phyloP scores from a whole-genome alignment of 2,113 vertebrate species.

The Arenaria interpres region DNA sequence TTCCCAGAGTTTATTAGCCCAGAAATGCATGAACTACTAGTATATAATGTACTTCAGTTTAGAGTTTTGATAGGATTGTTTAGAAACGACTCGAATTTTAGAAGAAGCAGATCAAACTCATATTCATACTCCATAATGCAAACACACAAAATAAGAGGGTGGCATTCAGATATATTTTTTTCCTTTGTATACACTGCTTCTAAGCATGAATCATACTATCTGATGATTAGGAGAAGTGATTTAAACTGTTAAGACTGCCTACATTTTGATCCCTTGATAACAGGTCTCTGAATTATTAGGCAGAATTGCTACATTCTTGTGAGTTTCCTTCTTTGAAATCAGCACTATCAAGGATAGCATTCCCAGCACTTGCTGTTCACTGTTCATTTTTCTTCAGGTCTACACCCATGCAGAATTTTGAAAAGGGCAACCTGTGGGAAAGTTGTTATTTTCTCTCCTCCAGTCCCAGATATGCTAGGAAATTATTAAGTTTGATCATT shows the following conservation, averaged over 20 bases:
- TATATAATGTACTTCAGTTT: not conserved
- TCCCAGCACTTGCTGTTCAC: not conserved
- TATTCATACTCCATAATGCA: not conserved
- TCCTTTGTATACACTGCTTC: not conserved
- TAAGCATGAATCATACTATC: not conserved
- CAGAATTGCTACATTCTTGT: not conserved
- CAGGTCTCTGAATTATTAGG: not conserved
- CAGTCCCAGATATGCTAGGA: not conserved
- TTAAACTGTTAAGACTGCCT: not conserved
- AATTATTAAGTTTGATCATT: constrained; percentile 35
- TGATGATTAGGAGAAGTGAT: not conserved
- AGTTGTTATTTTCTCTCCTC: constrained; percentile 21
- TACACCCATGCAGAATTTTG: not conserved
- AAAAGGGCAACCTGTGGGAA: constrained; percentile 14
- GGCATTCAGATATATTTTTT: not conserved
- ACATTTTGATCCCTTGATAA: constrained; percentile 2
- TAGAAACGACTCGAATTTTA: not conserved
- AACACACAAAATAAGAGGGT: not conserved
- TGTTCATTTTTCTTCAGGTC: not conserved
- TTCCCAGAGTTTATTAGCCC: not conserved
- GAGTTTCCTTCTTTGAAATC: not conserved
- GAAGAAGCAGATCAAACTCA: not conserved
- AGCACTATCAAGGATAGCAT: not conserved
- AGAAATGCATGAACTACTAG: not conserved
- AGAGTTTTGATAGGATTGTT: not conserved